Conservation (phyloP, 2,888 invertebrate genomes). For the Philonicus albiceps region DNA sequence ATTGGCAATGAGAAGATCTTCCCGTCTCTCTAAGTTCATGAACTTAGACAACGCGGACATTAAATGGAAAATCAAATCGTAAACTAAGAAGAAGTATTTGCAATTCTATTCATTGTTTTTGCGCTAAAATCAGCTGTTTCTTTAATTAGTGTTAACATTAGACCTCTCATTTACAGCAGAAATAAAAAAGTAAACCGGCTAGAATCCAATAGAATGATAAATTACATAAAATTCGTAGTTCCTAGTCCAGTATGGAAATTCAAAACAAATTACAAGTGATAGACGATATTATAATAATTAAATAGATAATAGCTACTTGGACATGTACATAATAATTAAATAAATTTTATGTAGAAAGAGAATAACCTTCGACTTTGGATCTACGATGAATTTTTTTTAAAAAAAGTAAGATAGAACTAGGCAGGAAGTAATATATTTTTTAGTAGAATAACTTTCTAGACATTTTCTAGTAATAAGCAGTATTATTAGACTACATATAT, state of each 20-base stretch:
- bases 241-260: background rate
- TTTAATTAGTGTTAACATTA: background rate
- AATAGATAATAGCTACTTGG: background rate
- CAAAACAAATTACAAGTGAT: background rate
- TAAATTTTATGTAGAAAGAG: background rate
- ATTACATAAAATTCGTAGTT: too few species aligned
- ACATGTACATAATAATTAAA: too few species aligned
- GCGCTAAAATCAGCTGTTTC: background rate
- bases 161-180: background rate
- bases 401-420: background rate
- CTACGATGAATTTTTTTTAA: too few species aligned
- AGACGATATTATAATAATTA: background rate
- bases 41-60: background rate
- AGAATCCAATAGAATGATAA: background rate
- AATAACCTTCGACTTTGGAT: background rate
- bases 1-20: background rate
- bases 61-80: background rate
- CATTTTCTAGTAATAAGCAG: background rate
- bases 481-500: background rate
- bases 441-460: background rate
- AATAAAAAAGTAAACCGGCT: background rate
- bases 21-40: background rate
- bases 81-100: background rate
- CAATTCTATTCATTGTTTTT: background rate
- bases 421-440: background rate